A percentile compares a stretch with the other conserved stretches of the same genome.
These are phyloP conservation scores for Tachysurus fulvidraco DNA, from an alignment of 2,113 vertebrate species.

Conservation along the genomic window DNA sequence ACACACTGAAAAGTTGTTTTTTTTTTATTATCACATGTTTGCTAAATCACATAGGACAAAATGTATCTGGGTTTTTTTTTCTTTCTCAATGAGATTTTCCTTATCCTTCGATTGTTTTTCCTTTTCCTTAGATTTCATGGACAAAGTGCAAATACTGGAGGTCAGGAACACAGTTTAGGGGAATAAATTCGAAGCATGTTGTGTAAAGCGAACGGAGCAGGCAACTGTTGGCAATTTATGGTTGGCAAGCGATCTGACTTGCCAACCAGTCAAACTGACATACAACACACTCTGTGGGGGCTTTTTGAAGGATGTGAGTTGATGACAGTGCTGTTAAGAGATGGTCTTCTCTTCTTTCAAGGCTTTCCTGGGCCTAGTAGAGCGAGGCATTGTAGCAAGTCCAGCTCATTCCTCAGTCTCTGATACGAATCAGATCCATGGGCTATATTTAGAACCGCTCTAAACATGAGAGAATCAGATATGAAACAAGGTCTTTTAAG, in stretches of 20 bases:
- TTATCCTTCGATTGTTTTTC: neutral
- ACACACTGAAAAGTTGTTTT: neutral
- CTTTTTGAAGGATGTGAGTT: slow-evolving; percentile 77
- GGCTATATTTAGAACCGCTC: slow-evolving; percentile 36
- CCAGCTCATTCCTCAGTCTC: slow-evolving; percentile 17
- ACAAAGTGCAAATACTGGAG: neutral
- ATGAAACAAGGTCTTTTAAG: neutral
- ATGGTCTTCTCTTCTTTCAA: slow-evolving; percentile 72
- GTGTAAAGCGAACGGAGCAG: slow-evolving; percentile 21
- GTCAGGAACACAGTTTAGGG: neutral
- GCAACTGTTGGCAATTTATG: slow-evolving; percentile 86
- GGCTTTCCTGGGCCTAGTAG: slow-evolving; percentile 20
- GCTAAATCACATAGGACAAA: neutral
- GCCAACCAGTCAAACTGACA: slow-evolving; percentile 82
- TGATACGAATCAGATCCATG: neutral
- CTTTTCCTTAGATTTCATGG: neutral
- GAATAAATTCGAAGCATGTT: neutral
- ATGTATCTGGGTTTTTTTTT: neutral
- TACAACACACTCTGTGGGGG: slow-evolving; percentile 82
- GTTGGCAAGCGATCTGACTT: slow-evolving; percentile 72
- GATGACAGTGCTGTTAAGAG: slow-evolving; percentile 83
- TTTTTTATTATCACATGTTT: neutral
- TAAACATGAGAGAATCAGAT: neutral
- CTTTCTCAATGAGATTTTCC: neutral
- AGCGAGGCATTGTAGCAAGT: neutral